Base-by-base conservation (phyloP, 2,888 invertebrate genomes). In the Rhaphigaster nebulosa region DNA sequence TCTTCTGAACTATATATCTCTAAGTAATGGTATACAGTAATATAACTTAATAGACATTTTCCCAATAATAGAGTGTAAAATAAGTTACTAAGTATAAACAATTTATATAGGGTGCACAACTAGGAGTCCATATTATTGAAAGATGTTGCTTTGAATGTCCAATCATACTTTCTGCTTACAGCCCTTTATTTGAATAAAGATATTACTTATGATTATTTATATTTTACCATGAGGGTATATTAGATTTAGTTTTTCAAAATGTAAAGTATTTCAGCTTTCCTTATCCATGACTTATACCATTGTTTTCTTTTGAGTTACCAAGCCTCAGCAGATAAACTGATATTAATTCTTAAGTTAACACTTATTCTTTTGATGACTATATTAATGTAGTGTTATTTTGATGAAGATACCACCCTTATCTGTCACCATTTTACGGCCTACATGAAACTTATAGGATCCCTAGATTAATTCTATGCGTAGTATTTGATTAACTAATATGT, bases 41-140 rank as follows among this genome's bases (percentile, higher is more conserved):
- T 34, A 70, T 70, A 70, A 34, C 34, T 56, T 88, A 29, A 88
- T 54, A 60, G 60, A 88, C n/a, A 76, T 52, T 89, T 89, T 23
- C 89, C 38, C 45, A 50, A 89, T 65, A 89, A 45, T 34, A 87
- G 34, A 45, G 20, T 56, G 88, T 41, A 88, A 41, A 89, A 89
- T 65, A 89, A 50, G 76, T 65, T n/a, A 70, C 4, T 54, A 56
- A 88, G 34, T n/a, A 41, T 41, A 20, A 54, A 65, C 65, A 34
- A 41, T 89, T 89, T 60, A 89, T 70, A 65, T 89, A 89, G 89
- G 45, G 41, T 89, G 89, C 76, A 89, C 89, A 70, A 45, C 70
- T 89, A 89, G 89, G 65, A 89, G 26, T 89, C 89, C 60, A 65
- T 76, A 89, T 89, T n/a, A n/a, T 89, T 70, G n/a, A 88, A 89